Percentiles rank a stretch among this genome's conserved stretches.
Conservation (phyloP, 2,888 invertebrate genomes). For the Lymantria dispar region DNA sequence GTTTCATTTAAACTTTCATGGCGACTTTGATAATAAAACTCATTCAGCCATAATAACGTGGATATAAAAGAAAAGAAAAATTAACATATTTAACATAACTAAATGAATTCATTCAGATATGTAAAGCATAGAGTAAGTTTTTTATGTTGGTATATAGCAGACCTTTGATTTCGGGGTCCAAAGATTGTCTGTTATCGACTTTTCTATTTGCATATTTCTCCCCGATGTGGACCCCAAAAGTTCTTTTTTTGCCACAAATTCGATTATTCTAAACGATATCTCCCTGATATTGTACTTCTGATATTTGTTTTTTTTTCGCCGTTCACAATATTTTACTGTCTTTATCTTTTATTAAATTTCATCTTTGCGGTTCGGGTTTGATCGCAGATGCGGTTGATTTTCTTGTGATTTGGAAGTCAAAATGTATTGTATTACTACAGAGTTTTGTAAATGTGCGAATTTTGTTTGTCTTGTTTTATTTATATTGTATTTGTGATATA, state of each 20-base stretch:
- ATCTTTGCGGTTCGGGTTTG: conserved; percentile 22
- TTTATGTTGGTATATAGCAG: conserved; percentile 23
- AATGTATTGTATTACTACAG: not conserved
- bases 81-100: conserved; percentile 9
- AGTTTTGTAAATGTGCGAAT: not conserved
- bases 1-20: conserved; percentile 2
- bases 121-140: conserved; percentile 23
- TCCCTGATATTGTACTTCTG: conserved; percentile 45
- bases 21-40: conserved; percentile 26
- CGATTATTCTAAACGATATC: conserved; percentile 59
- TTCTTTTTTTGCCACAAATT: conserved; percentile 43
- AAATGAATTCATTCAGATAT: conserved; percentile 24
- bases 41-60: conserved; percentile 8
- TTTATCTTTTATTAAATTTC: conserved; percentile 52
- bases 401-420: conserved; percentile 14
- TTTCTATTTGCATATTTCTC: conserved; percentile 55
- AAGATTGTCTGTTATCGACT: conserved; percentile 44
- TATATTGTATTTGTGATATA: not conserved
- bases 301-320: conserved; percentile 55
- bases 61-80: conserved; percentile 17
- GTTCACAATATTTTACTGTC: conserved; percentile 47
- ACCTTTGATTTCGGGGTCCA: conserved; percentile 37
- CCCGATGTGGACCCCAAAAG: conserved; percentile 30
- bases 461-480: not conserved
- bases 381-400: conserved; percentile 32